A percentile compares a stretch with the other conserved stretches of the same genome.
Conservation (phyloP, 1,140 invertebrate species). For the Drosophila ficusphila region DNA sequence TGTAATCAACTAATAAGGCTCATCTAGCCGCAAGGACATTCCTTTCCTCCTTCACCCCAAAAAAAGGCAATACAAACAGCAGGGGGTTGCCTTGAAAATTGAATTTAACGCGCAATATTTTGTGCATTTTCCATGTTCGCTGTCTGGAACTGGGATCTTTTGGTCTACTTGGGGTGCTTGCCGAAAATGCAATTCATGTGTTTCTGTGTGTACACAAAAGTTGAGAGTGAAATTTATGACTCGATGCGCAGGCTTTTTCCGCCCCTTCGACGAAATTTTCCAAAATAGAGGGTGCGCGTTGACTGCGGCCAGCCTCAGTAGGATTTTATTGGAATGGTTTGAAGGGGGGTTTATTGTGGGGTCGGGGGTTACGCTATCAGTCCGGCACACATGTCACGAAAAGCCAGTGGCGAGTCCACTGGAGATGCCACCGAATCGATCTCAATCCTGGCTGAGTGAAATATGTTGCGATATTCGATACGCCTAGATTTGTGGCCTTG, state of each 20-base stretch:
- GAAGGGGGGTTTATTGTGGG: slow-evolving; percentile 9
- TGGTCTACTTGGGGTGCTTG: slow-evolving; percentile 50
- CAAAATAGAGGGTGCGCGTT: slow-evolving; percentile 53
- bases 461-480: slow-evolving; percentile 57
- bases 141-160: slow-evolving; percentile 3
- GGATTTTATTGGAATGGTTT: slow-evolving; percentile 17
- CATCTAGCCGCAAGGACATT: slow-evolving; percentile 68
- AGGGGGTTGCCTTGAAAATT: slow-evolving; percentile 69
- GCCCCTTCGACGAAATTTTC: slow-evolving; percentile 15
- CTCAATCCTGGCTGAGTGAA: slow-evolving; percentile 12
- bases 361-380: slow-evolving; percentile 73
- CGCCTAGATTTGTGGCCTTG: not conserved
- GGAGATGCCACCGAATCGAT: slow-evolving; percentile 23
- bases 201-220: slow-evolving; percentile 44
- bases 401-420: slow-evolving; percentile 24
- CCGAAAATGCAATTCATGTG: slow-evolving; percentile 81
- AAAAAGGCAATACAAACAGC: not conserved
- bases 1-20: slow-evolving; percentile 84
- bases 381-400: slow-evolving; percentile 76
- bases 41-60: too few species aligned
- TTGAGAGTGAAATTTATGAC: slow-evolving; percentile 77
- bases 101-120: slow-evolving; percentile 84
- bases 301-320: slow-evolving; percentile 66
- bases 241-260: slow-evolving; percentile 46
- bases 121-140: slow-evolving; percentile 75